phyloP scores from a whole-genome alignment of 2,113 vertebrate species.

The Lagopus leucura region DNA sequence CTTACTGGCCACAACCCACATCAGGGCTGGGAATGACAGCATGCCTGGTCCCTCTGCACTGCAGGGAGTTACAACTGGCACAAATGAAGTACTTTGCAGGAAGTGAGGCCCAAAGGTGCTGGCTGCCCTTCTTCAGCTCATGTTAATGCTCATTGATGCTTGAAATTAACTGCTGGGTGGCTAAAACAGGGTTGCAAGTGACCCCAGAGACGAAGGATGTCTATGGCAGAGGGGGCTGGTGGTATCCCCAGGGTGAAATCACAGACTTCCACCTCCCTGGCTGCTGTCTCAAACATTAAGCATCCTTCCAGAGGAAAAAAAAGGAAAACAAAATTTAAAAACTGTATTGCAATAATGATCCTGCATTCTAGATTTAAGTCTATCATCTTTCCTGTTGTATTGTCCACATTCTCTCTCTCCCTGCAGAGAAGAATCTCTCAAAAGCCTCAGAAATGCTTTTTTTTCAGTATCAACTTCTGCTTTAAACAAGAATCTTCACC shows the following conservation, averaged over 20 bases:
- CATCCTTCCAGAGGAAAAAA: neutral
- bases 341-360: neutral
- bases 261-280: neutral
- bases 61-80: neutral
- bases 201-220: neutral
- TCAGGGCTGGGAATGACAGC: neutral
- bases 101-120: neutral
- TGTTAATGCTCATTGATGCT: neutral
- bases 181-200: neutral
- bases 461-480: neutral
- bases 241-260: neutral
- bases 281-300: neutral
- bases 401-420: neutral
- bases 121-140: fast-evolving
- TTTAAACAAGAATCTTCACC: constrained; percentile 34
- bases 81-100: neutral
- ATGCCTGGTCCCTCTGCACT: fast-evolving
- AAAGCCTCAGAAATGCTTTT: neutral
- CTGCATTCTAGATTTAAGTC: neutral
- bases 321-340: neutral
- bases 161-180: neutral
- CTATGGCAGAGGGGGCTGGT: neutral
- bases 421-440: neutral
- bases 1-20: neutral
- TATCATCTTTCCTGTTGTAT: neutral